A percentile compares a stretch with the other conserved stretches of the same genome.
Conservation (phyloP, 1,140 invertebrate genomes). For the Plodia interpunctella region DNA sequence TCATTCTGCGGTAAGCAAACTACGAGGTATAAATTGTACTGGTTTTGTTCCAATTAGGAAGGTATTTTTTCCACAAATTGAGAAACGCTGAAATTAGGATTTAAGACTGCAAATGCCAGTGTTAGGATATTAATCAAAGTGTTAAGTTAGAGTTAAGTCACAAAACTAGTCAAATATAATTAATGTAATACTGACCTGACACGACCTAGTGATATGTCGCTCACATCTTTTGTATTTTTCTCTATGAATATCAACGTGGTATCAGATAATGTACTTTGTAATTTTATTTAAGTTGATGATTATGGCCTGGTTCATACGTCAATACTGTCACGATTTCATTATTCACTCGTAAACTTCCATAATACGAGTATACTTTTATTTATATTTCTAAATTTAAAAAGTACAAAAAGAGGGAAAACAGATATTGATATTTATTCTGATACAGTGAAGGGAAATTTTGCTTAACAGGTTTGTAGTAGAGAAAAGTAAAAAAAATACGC, state of each 20-base stretch:
- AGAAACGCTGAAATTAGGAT: conserved; percentile 29
- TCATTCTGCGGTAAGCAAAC: conserved; percentile 16
- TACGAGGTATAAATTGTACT: neutral
- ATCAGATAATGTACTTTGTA: neutral
- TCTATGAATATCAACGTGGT: neutral
- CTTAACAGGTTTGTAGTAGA: too few species aligned
- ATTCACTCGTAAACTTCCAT: too few species aligned
- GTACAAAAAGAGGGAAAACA: too few species aligned
- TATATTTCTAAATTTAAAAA: too few species aligned
- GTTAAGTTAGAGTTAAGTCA: conserved; percentile 39
- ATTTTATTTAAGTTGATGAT: neutral
- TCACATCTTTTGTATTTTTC: conserved; percentile 39
- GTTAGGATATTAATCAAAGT: conserved; percentile 41
- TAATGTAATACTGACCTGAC: conserved; percentile 29
- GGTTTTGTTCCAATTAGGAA: conserved; percentile 6
- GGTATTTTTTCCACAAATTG: neutral
- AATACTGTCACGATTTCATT: too few species aligned
- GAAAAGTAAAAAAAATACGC: neutral
- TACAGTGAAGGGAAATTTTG: too few species aligned
- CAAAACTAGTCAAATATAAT: conserved; percentile 70
- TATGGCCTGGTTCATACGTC: neutral
- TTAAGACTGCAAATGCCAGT: conserved; percentile 70
- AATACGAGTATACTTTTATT: too few species aligned
- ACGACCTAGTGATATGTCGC: conserved; percentile 51
- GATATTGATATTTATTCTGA: too few species aligned